Evolutionary conservation across 2,888 invertebrate genomes (phyloP).

Genomic region (Tinea pellionella): DNA sequence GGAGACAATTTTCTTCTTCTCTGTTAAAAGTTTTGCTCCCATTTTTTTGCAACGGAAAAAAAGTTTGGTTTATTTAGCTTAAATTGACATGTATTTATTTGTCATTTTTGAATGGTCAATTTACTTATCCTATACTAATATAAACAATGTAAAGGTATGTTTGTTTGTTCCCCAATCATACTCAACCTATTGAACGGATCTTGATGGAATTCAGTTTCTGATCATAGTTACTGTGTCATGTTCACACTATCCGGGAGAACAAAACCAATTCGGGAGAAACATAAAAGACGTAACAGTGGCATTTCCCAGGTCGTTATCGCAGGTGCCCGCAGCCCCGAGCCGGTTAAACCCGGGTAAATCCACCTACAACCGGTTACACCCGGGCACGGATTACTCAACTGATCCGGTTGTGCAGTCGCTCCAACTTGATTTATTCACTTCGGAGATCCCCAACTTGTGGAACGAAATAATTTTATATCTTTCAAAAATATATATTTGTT

Average conservation of each 20-base stretch:
- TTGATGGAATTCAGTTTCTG: too few relatives aligned
- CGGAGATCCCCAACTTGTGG: slow-evolving; percentile 17
- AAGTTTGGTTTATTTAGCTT: too few relatives aligned
- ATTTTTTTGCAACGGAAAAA: too few relatives aligned
- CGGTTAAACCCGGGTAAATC: slow-evolving; percentile 35
- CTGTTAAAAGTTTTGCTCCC: neutral
- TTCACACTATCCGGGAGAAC: too few relatives aligned
- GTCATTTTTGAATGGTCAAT: too few relatives aligned
- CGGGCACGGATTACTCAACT: slow-evolving; percentile 50
- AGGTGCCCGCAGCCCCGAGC: slow-evolving; percentile 49
- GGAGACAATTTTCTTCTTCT: neutral
- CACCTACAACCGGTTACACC: slow-evolving; percentile 50
- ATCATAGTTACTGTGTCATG: too few relatives aligned
- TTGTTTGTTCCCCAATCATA: too few relatives aligned
- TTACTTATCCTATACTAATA: too few relatives aligned
- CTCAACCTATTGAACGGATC: too few relatives aligned
- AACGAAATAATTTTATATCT: slow-evolving; percentile 2
- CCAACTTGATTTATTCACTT: slow-evolving; percentile 58
- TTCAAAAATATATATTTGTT: neutral
- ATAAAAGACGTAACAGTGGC: neutral
- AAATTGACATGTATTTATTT: too few relatives aligned
- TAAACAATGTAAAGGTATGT: too few relatives aligned
- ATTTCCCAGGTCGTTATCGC: slow-evolving; percentile 47
- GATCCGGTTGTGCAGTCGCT: slow-evolving; percentile 56
- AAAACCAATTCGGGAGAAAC: neutral